A percentile compares a stretch with the other conserved stretches of the same genome.
Evolutionary conservation across 2,113 vertebrate genomes (phyloP).

Genomic region (Cyanoramphus novaezelandiae): DNA sequence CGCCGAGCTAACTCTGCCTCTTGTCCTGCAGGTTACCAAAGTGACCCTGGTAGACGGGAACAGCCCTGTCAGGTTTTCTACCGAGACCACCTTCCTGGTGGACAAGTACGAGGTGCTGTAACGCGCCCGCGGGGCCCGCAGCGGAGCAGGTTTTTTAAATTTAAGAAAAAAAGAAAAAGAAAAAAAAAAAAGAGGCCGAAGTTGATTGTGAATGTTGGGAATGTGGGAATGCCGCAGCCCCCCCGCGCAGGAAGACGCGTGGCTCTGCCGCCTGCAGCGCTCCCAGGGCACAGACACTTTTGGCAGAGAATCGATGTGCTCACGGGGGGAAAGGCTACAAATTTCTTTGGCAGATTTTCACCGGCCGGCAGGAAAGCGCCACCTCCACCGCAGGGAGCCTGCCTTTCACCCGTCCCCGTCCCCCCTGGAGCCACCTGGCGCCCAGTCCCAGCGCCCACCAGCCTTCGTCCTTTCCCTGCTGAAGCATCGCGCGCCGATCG

Average conservation of each 20-base stretch:
- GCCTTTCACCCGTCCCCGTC: background rate
- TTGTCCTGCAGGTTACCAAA: constrained; percentile 88
- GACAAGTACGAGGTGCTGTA: constrained; percentile 99
- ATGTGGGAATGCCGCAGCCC: constrained; percentile 66
- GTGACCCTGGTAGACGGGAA: constrained; percentile 90
- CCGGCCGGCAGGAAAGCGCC: constrained; percentile 8
- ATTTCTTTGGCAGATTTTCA: constrained; percentile 70
- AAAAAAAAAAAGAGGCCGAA: constrained; percentile 51
- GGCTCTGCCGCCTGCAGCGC: constrained; percentile 20
- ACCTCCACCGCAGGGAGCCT: constrained; percentile 11
- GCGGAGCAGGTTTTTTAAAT: background rate
- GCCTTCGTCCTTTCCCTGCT: background rate
- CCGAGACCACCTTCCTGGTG: constrained; percentile 92
- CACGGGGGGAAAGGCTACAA: constrained; percentile 61
- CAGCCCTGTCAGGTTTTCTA: constrained; percentile 89
- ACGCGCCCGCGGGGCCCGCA: background rate
- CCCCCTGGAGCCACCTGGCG: background rate
- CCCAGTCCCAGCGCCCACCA: constrained; percentile 18
- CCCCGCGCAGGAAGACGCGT: background rate
- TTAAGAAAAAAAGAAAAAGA: background rate
- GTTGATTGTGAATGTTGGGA: constrained; percentile 68
- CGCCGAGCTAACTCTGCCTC: background rate
- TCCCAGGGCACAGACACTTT: constrained; percentile 60
- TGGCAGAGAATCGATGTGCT: constrained; percentile 59
- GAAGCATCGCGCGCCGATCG: background rate